Evolutionary conservation across 2,888 invertebrate species (phyloP), one percentile per base, ranked within the genome.

Genomic region (Acrobasis consociella): DNA sequence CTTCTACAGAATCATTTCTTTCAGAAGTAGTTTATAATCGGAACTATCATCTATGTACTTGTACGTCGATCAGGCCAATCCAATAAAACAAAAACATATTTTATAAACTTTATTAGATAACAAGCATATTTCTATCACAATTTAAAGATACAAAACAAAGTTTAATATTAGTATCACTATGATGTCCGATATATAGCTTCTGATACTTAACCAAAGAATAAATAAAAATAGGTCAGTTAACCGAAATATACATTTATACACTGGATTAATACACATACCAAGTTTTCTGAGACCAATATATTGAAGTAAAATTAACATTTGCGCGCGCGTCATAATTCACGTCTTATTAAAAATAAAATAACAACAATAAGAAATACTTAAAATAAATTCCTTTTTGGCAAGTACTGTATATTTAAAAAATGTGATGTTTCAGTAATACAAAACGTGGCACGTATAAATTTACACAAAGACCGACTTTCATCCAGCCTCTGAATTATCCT

Each of bases 161-260:
- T 80, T 79, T 81, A 80, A 80, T 77, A 79, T 77, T 85, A 89
- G 81, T 90, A 90, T 90, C 89, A 91, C 89, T 87, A 73, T 78
- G 76, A 78, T 80, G 79, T 90, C 90, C 89, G 87, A 89, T 89
- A 89, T 86, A 88, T 72, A 74, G 76, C 82, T 78, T 72, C 71
- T 73, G 73, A 75, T 72, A 22, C 22, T 22, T 22, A 69, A 71
- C 63, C 69, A 76, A 76, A 67, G 60, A 77, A 77, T 78, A 77
- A 79, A 76, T 78, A 76, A 71, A 68, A 63, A 69, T 66, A 68
- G 64, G 50, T 49, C 52, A 55, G 9, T 38, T 15, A 15, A 31
- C 56, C 5, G 13, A 31, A 46, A 3, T 52, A 13, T 52, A 31
- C 17, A 52, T 52, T 46, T 46, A 13, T 52, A 52, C 31, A 52